Evolutionary conservation across 1,140 invertebrate genomes (phyloP).

Genomic region (Sycophila sp.): DNA sequence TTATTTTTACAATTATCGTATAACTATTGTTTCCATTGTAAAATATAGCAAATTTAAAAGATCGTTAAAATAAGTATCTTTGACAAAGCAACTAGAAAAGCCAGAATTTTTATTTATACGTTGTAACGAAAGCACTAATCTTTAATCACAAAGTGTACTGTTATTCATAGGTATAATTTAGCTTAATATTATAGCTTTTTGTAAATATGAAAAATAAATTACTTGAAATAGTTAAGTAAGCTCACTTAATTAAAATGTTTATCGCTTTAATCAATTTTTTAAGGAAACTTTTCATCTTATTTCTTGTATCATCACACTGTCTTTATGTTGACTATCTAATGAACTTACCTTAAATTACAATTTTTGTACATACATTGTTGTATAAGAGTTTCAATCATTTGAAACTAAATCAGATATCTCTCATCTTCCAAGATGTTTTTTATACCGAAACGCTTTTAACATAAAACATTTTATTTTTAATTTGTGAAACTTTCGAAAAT

Average conservation of each 20-base stretch:
- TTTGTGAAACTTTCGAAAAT: not conserved
- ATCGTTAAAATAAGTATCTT: not conserved
- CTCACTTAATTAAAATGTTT: not conserved
- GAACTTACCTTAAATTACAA: conserved; percentile 31
- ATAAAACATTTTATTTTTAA: not conserved
- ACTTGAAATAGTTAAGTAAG: not conserved
- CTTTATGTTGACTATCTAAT: not conserved
- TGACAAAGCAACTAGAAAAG: not conserved
- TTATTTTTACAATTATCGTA: conserved; percentile 5
- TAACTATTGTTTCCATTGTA: too few relatives aligned
- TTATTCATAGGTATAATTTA: too few relatives aligned
- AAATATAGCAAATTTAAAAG: conserved; percentile 8
- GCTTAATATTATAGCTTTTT: not conserved
- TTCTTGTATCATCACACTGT: not conserved
- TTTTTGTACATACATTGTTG: too few relatives aligned
- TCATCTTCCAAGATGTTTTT: conserved; percentile 15
- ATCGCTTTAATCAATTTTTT: not conserved
- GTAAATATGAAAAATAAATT: conserved; percentile 19
- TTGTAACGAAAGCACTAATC: conserved; percentile 8
- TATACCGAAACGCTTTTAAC: not conserved
- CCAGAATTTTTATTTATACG: not conserved
- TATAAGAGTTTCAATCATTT: not conserved
- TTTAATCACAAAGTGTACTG: too few relatives aligned
- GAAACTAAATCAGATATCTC: not conserved
- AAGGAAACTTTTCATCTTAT: not conserved